Evolutionary conservation across 92 coral and sea anemone species (phyloP), one percentile per base, ranked within the genome.

Genomic region (Bergia sp.): DNA sequence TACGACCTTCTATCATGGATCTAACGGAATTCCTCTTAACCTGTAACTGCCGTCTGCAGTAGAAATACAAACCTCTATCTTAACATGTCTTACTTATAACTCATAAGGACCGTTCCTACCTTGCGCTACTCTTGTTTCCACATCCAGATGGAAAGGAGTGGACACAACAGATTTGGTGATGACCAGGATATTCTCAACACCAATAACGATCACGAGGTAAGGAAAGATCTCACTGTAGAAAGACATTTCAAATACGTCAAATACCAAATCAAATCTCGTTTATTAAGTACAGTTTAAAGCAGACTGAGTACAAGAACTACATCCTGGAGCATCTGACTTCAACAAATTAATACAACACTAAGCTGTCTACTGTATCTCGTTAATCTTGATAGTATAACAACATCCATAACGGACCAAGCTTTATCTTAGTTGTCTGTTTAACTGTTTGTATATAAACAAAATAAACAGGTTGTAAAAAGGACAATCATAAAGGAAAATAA

Each of bases 151-250:
- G 18, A 94, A 96, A 11, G 96, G 98, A 37, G 99, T 97, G 12
- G 99, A 97, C 55, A 97, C 98, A 42, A 97, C 98, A 53, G 98
- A 95, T 86, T 96, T 93, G 73, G 99, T 97, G 45, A 97, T 95
- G 45, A 97, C 99, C 91, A 97, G 87, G 49, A 96, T 94, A 81
- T 97, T 97, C 85, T 97, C 99, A 37, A 97, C 96, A 71, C 99
- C 99, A 90, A 97, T 89, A 92, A 97, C 94, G 79, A 95, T 97
- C 39, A 97, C 97, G 64, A 97, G 95, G 89, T 97, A 97, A 38
- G 99, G 99, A 82, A 97, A 94, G 44, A 95, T 93, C 85, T 97
- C 99, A 86, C 99, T 97, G 91, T 0, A 75, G 82, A 87, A 82
- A 12, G 69, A 39, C 43, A 37, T 5, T 5, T 69, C 66, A 67